These are phyloP conservation scores for Strix uralensis DNA, from an alignment of 2,113 vertebrate species.

Conservation along the genomic window DNA sequence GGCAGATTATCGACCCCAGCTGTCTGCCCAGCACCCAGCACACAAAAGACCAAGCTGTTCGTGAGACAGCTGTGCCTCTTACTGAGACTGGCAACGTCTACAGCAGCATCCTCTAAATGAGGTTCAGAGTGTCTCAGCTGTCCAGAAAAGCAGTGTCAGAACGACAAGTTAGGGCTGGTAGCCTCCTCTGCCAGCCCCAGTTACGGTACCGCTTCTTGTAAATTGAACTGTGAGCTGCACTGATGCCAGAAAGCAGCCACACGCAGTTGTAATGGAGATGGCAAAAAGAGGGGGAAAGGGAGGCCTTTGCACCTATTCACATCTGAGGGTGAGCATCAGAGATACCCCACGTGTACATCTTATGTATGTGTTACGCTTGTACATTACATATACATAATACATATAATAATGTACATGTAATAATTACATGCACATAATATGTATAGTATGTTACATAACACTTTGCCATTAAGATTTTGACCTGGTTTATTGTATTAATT, in stretches of 20 bases:
- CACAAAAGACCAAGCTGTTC: slow-evolving; percentile 40
- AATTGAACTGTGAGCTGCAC: background rate
- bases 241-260: background rate
- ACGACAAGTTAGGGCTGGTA: background rate
- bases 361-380: background rate
- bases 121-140: background rate
- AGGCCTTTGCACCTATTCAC: background rate
- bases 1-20: slow-evolving; percentile 21
- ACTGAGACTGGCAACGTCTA: background rate
- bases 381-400: background rate
- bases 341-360: too few relatives aligned
- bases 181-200: background rate
- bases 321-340: background rate
- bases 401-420: too few relatives aligned
- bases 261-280: accelerated
- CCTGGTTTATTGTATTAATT: background rate
- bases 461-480: background rate
- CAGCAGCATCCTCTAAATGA: background rate
- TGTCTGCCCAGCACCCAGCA: slow-evolving; percentile 2
- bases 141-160: background rate
- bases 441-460: background rate
- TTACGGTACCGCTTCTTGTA: background rate
- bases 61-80: slow-evolving; percentile 21
- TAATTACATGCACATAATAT: background rate
- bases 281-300: background rate